A percentile compares a stretch with the other conserved stretches of the same genome.
phyloP scores from a whole-genome alignment of 1,140 invertebrate genomes.

The Orchestia grillus region DNA sequence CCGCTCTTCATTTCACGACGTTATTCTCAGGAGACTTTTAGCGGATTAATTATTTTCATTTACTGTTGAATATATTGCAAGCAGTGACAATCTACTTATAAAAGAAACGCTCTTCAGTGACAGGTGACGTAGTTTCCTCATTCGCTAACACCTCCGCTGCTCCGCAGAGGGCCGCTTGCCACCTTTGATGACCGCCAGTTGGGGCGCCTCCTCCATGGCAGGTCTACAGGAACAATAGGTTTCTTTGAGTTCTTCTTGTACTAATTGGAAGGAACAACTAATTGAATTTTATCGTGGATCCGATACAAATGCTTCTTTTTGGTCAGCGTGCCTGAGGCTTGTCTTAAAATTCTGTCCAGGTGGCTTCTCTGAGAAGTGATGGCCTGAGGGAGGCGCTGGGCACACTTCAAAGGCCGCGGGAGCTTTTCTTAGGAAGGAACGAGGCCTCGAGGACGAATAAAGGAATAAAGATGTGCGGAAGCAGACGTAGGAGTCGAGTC shows the following conservation, averaged over 20 bases:
- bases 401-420: slow-evolving; percentile 14
- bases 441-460: not conserved
- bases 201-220: not conserved
- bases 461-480: not conserved
- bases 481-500: not conserved
- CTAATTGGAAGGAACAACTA: slow-evolving; percentile 55
- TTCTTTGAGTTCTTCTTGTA: slow-evolving; percentile 37
- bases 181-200: not conserved
- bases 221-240: not conserved
- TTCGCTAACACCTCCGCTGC: not conserved
- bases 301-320: slow-evolving; percentile 48
- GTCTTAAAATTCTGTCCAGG: slow-evolving; percentile 36
- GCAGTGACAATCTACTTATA: not conserved
- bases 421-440: not conserved
- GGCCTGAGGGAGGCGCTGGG: not conserved
- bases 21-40: not conserved
- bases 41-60: not conserved
- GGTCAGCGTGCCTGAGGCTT: slow-evolving; percentile 4
- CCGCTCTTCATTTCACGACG: not conserved
- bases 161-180: not conserved
- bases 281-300: slow-evolving; percentile 54
- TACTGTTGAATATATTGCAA: not conserved
- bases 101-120: not conserved
- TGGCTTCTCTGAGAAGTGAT: slow-evolving; percentile 20
- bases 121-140: not conserved